A percentile compares a stretch with the other conserved stretches of the same genome.
These are phyloP conservation scores for Cavia porcellus DNA, from an alignment of 2,113 vertebrate species.

Conservation along the genomic window DNA sequence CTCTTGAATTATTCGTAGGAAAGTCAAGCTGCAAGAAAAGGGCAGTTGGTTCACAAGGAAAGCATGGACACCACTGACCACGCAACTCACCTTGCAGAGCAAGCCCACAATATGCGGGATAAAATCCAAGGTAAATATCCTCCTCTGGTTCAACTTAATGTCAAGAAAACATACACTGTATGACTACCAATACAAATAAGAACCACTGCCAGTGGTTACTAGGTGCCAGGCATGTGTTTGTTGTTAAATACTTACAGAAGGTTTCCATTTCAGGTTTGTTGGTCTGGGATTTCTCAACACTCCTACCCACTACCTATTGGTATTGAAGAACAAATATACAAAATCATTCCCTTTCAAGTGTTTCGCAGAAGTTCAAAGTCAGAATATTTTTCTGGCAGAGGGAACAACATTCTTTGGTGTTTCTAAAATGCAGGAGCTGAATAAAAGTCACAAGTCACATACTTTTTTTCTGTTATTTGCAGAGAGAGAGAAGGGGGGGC, in stretches of 20 bases:
- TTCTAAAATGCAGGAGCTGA: constrained; percentile 44
- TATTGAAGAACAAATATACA: not conserved
- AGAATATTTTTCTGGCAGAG: not conserved
- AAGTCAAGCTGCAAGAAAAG: constrained; percentile 86
- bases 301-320: not conserved
- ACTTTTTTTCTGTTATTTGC: not conserved
- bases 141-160: constrained; percentile 59
- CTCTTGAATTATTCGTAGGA: constrained; percentile 89
- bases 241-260: not conserved
- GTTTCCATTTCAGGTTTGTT: constrained; percentile 13
- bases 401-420: not conserved
- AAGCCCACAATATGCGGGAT: constrained; percentile 89
- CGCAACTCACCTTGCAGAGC: constrained; percentile 90
- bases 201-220: not conserved
- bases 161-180: constrained; percentile 15
- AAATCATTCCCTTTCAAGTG: constrained; percentile 3
- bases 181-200: not conserved
- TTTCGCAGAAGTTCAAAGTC: not conserved
- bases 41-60: constrained; percentile 88
- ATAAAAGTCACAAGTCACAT: not conserved
- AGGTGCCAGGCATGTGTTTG: not conserved
- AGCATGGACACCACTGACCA: constrained; percentile 88
- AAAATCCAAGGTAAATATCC: constrained; percentile 92
- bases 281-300: constrained; percentile 7
- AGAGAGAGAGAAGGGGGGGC: not conserved